Evolutionary conservation across 2,113 vertebrate genomes (phyloP).

Genomic region (Ceratotherium simum): DNA sequence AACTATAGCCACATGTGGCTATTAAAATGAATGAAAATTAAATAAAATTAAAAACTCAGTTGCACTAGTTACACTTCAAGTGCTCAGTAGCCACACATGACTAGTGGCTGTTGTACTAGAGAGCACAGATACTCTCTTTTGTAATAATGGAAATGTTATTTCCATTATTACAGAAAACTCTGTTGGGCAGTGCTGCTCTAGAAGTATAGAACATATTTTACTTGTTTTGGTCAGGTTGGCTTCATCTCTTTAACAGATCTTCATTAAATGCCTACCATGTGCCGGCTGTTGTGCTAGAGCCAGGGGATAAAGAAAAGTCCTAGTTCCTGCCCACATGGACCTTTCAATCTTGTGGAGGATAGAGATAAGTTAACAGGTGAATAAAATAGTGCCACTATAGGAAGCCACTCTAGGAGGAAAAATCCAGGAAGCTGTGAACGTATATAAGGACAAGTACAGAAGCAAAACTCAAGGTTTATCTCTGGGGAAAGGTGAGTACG

Average conservation of each 20-base stretch:
- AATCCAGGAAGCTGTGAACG: neutral
- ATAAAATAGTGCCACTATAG: neutral
- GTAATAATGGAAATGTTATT: neutral
- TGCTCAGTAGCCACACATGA: neutral
- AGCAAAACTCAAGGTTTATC: slow-evolving; percentile 25
- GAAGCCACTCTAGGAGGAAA: neutral
- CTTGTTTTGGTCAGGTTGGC: slow-evolving; percentile 14
- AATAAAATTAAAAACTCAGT: slow-evolving; percentile 28
- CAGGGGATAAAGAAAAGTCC: neutral
- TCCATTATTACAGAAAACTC: neutral
- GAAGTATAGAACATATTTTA: slow-evolving; percentile 7
- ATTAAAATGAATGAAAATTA: slow-evolving; percentile 47
- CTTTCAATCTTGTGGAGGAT: neutral
- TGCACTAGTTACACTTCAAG: neutral
- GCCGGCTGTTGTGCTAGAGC: neutral
- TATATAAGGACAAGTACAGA: neutral
- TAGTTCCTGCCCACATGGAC: neutral
- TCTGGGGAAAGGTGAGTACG: neutral
- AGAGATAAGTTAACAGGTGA: neutral
- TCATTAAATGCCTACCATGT: neutral
- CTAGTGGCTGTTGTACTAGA: neutral
- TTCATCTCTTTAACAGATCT: neutral
- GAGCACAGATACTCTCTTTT: neutral
- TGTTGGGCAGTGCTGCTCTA: neutral
- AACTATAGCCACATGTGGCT: neutral